A percentile compares a stretch with the other conserved stretches of the same genome.
These are phyloP conservation scores for Craseonycteris thonglongyai DNA, from an alignment of 2,113 vertebrate species.

Conservation along the genomic window DNA sequence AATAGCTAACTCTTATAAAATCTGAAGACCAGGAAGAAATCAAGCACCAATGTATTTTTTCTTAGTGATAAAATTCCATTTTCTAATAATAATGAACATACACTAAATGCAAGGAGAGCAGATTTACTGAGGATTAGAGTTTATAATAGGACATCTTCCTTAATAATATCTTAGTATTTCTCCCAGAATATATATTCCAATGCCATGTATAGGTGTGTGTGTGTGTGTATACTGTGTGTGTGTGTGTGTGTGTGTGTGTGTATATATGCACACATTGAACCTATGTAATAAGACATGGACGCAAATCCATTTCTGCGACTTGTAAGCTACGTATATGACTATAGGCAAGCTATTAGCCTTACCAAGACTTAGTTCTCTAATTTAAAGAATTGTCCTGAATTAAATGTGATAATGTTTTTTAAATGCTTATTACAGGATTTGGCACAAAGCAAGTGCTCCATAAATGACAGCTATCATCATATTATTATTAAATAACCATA, in stretches of 20 bases:
- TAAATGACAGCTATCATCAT: background rate
- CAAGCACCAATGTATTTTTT: slow-evolving; percentile 77
- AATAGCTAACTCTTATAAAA: slow-evolving; percentile 81
- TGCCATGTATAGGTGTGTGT: too few species aligned
- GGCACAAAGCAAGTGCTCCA: background rate
- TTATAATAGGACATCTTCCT: background rate
- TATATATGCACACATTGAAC: background rate
- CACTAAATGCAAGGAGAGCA: background rate
- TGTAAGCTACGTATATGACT: background rate
- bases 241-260: background rate
- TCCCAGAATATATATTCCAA: background rate
- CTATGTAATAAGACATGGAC: background rate
- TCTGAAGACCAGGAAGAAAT: slow-evolving; percentile 88
- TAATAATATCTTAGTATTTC: background rate
- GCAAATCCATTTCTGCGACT: background rate
- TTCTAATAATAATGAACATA: background rate
- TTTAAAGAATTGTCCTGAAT: background rate
- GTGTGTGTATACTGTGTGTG: too few species aligned
- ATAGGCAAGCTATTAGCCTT: background rate
- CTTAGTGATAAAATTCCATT: background rate
- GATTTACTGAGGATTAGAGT: background rate
- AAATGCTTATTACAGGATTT: background rate
- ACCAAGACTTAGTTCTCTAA: background rate
- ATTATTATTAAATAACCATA: slow-evolving; percentile 83
- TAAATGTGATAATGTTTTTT: background rate